phyloP scores from a whole-genome alignment of 2,113 vertebrate genomes.

The Pseudonaja textilis region DNA sequence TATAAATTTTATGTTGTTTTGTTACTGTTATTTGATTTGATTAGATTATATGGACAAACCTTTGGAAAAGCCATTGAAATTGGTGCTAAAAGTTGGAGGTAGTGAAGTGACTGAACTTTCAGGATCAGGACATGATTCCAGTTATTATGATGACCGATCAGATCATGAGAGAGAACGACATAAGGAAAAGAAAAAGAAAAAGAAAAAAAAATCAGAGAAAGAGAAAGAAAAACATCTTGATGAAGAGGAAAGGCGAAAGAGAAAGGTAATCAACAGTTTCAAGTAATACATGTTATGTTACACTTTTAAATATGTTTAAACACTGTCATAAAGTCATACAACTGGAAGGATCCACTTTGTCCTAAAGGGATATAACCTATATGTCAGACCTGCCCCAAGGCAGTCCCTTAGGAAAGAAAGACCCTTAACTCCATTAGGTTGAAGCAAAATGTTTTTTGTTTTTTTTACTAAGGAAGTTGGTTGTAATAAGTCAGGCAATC shows the following conservation, averaged over 20 bases:
- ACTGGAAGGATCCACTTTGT: neutral
- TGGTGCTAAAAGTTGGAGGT: conserved; percentile 95
- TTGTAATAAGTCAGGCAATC: neutral
- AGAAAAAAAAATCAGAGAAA: conserved; percentile 96
- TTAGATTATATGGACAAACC: conserved; percentile 89
- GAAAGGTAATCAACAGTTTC: conserved; percentile 75
- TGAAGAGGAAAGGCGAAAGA: conserved; percentile 88
- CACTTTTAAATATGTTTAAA: neutral
- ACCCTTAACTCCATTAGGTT: neutral
- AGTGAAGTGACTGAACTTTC: conserved; percentile 95
- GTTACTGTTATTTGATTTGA: neutral
- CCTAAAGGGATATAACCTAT: neutral
- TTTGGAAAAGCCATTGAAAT: conserved; percentile 90
- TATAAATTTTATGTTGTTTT: neutral
- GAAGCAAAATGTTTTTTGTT: neutral
- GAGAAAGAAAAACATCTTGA: conserved; percentile 91
- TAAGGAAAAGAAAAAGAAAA: conserved; percentile 96
- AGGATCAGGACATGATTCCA: conserved; percentile 94
- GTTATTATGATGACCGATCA: conserved; percentile 93
- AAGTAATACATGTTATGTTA: neutral
- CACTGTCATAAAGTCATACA: neutral
- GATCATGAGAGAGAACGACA: conserved; percentile 93
- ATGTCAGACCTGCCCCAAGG: neutral
- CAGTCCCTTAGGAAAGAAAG: neutral
- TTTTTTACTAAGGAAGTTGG: neutral